These are phyloP conservation scores for Cydia fagiglandana DNA, from an alignment of 1,140 invertebrate species.

Conservation along the genomic window DNA sequence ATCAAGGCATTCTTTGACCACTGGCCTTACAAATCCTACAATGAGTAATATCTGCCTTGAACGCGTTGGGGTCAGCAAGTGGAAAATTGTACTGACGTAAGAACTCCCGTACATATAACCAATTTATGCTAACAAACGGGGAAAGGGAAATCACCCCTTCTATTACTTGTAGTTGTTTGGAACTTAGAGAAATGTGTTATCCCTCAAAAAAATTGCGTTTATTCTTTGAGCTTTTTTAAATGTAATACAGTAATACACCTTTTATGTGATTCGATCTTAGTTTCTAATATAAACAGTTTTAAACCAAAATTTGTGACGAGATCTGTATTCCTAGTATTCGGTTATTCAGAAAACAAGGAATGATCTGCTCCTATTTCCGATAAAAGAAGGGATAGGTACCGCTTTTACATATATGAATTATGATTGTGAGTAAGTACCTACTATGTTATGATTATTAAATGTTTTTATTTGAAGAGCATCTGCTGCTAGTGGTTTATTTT, in stretches of 20 bases:
- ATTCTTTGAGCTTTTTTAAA: not conserved
- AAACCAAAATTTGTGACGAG: no score
- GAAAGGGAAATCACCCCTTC: not conserved
- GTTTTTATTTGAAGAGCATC: not conserved
- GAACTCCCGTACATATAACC: not conserved
- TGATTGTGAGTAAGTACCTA: not conserved
- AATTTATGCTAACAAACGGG: not conserved
- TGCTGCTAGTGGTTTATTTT: not conserved
- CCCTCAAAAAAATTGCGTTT: no score
- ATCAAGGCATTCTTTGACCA: not conserved
- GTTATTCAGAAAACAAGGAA: no score
- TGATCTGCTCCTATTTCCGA: no score
- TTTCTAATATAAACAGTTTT: no score
- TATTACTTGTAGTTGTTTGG: no score
- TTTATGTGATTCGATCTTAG: no score
- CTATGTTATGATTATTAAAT: not conserved
- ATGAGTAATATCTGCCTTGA: not conserved
- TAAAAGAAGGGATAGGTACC: not conserved
- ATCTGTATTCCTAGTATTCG: no score
- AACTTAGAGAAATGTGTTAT: no score
- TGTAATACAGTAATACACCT: no score
- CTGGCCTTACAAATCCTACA: not conserved
- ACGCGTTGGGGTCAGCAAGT: not conserved
- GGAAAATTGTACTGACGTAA: not conserved
- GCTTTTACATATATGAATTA: not conserved